These are phyloP conservation scores for Istiophorus platypterus DNA, from an alignment of 2,113 vertebrate genomes.

Conservation along the genomic window DNA sequence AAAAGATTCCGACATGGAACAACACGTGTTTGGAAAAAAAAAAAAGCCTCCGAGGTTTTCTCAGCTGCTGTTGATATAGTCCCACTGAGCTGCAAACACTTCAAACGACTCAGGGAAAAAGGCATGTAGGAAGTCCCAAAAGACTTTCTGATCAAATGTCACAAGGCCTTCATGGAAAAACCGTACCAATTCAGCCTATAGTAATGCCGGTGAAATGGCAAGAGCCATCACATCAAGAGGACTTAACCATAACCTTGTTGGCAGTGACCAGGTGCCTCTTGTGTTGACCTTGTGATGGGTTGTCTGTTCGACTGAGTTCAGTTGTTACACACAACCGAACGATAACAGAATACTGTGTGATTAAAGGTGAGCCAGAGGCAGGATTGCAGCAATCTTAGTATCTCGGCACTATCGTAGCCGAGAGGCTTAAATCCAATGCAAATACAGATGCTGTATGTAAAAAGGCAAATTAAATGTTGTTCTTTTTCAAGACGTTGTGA, in stretches of 20 bases:
- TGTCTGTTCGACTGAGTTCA: conserved; percentile 32
- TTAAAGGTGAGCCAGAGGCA: too few species aligned
- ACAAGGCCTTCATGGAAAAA: conserved; percentile 70
- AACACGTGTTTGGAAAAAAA: conserved; percentile 45
- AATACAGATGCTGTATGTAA: too few species aligned
- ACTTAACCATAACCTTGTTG: conserved; percentile 48
- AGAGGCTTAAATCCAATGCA: too few species aligned
- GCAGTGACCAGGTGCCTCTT: conserved; percentile 36
- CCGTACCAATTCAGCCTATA: conserved; percentile 45
- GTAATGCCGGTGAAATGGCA: conserved; percentile 62
- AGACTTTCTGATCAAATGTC: conserved; percentile 71
- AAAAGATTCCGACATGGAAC: conserved; percentile 43
- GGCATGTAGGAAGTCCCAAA: conserved; percentile 58
- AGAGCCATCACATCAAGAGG: conserved; percentile 46
- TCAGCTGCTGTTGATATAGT: conserved; percentile 64
- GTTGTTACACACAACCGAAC: conserved; percentile 52
- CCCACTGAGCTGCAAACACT: conserved; percentile 57
- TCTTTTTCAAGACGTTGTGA: too few species aligned
- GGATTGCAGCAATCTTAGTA: too few species aligned
- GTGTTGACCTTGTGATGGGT: conserved; percentile 30
- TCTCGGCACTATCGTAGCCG: too few species aligned
- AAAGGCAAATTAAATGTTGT: too few species aligned
- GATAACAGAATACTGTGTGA: conserved; percentile 48
- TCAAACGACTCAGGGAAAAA: conserved; percentile 65
- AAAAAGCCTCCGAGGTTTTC: conserved; percentile 60